Base-by-base conservation (phyloP, 1,140 invertebrate species). In the Halotydeus destructor region DNA sequence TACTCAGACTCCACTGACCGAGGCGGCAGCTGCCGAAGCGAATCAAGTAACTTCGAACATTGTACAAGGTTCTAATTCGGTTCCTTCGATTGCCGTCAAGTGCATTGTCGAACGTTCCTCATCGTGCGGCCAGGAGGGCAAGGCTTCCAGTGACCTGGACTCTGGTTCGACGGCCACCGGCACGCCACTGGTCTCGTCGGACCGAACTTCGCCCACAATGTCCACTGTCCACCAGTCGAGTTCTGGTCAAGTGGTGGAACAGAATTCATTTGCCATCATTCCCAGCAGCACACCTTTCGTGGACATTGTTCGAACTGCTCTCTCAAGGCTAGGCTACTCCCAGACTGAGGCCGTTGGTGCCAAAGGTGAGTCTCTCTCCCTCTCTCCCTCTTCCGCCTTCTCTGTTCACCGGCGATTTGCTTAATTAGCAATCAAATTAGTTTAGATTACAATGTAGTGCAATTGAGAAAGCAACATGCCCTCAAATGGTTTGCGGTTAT, bases 191-290 rank as follows among this genome's bases (percentile, higher is more conserved):
- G 32, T 16, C 19, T 21, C 5, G 18, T 3, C n/a, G 14, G 14
- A 9, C 18, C 8, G 23, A 8, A 16, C 41, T 11, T n/a, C 18
- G 2, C 2, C 41, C 12, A n/a, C 41, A 16, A 45, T 11, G 8
- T 12, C 11, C 8, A 14, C 18, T 5, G 3, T 6, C 18, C 24
- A 18, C 11, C 22, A n/a, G n/a, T n/a, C 19, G 8, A 21, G 9
- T 11, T 3, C 3, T 11, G 8, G 14, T 5, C 24, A 4, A 31
- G 6, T 38, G 12, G 30, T 44, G 14, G 42, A 44, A 25, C 42
- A 44, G 38, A 84, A 91, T 60, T 81, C 78, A 52, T 89, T 82
- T 58, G 84, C 88, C 54, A 88, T 91, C 57, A 78, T 91, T 50
- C 83, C 84, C 5, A 72, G 76, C n/a, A 70, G 71, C 36, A 88